phyloP scores from a whole-genome alignment of 2,797 vertebrate genomes.

The Malacoraja senta region DNA sequence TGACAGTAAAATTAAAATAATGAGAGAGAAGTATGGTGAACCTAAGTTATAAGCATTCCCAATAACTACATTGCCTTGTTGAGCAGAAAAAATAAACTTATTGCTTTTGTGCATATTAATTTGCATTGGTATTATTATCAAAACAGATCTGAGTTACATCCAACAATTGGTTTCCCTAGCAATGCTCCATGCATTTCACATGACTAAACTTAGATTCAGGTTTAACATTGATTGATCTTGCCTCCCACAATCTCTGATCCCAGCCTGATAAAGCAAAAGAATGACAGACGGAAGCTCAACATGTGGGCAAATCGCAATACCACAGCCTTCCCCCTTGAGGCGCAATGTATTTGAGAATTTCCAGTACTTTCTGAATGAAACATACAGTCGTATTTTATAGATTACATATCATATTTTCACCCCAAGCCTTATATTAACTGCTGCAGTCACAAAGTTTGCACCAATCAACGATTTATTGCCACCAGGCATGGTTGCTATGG shows the following conservation, averaged over 20 bases:
- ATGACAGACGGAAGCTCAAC: background rate
- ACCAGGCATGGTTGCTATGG: constrained; percentile 5
- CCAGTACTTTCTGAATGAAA: background rate
- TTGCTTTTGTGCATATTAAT: background rate
- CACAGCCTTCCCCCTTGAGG: background rate
- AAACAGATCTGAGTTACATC: background rate
- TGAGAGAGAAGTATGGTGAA: background rate
- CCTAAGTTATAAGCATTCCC: background rate
- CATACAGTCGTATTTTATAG: background rate
- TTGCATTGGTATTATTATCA: background rate
- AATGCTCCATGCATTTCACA: background rate
- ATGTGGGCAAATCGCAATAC: background rate
- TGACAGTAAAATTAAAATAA: background rate
- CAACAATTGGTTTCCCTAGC: constrained; percentile 6
- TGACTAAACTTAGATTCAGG: background rate
- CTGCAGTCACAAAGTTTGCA: constrained; percentile 3
- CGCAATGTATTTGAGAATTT: background rate
- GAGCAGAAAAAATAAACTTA: background rate
- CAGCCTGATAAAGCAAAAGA: background rate
- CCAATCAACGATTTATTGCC: constrained; percentile 9
- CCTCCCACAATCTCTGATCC: background rate
- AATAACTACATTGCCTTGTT: background rate
- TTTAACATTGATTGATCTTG: background rate
- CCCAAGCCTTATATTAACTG: background rate
- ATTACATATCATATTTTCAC: background rate